These are phyloP conservation scores for Toxotes lorentzi DNA, from an alignment of 2,797 vertebrate species.

Conservation along the genomic window DNA sequence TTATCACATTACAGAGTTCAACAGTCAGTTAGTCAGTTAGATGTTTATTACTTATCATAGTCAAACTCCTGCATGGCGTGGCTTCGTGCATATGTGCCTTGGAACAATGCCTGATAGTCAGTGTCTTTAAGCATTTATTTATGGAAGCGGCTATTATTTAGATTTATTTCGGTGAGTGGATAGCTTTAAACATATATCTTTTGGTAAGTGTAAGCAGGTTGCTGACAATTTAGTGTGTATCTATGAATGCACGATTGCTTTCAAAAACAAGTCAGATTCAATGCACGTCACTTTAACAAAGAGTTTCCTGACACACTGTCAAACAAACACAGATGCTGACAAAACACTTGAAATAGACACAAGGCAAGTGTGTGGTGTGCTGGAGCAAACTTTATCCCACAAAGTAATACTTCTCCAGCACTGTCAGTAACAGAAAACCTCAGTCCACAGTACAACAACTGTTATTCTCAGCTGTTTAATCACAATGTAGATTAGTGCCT, in stretches of 20 bases:
- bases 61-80: conserved; percentile 57
- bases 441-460: conserved; percentile 30
- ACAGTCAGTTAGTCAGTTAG: conserved; percentile 54
- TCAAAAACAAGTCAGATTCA: conserved; percentile 7
- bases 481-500: conserved; percentile 2
- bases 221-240: conserved; percentile 10
- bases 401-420: conserved; percentile 36
- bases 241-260: not conserved
- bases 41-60: conserved; percentile 61
- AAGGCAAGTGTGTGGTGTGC: conserved; percentile 27
- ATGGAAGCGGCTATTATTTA: not conserved
- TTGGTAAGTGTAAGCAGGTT: not conserved
- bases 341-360: conserved; percentile 51
- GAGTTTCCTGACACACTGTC: conserved; percentile 22
- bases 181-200: not conserved
- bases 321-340: conserved; percentile 50
- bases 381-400: conserved; percentile 19
- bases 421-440: conserved; percentile 34
- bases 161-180: not conserved
- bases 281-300: conserved; percentile 11
- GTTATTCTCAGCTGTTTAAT: conserved; percentile 31
- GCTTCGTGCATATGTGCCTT: conserved; percentile 18
- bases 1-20: conserved; percentile 41
- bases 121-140: not conserved
- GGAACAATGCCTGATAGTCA: conserved; percentile 8